These are phyloP conservation scores for Prionailurus bengalensis DNA, from an alignment of 2,113 vertebrate species.

Conservation along the genomic window DNA sequence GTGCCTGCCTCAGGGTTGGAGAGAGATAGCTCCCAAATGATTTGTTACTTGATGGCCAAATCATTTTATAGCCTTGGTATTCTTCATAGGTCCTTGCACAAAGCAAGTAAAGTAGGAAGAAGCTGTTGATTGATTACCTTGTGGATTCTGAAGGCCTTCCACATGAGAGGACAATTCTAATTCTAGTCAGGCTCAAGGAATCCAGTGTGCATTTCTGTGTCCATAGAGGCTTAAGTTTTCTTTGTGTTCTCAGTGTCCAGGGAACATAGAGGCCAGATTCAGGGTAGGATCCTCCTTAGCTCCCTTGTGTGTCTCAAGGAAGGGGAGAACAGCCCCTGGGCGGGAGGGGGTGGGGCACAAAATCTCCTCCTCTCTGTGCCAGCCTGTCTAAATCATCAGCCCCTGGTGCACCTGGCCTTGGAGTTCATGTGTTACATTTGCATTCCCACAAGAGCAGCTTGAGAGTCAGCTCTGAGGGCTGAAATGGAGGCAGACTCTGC, in stretches of 20 bases:
- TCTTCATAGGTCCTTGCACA: background rate
- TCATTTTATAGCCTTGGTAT: background rate
- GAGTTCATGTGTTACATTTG: background rate
- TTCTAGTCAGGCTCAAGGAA: background rate
- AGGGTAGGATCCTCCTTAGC: background rate
- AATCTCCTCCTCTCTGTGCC: background rate
- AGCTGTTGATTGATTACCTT: background rate
- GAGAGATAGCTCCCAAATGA: background rate
- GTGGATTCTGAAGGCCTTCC: background rate
- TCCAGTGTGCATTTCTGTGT: background rate
- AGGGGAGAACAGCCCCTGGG: background rate
- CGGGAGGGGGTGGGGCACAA: background rate
- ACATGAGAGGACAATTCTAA: background rate
- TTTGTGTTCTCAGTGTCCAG: background rate
- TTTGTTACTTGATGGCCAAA: background rate
- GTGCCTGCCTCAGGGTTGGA: background rate
- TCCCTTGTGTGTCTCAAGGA: background rate
- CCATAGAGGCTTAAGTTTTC: background rate
- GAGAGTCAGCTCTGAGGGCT: background rate
- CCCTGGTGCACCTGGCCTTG: background rate
- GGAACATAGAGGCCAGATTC: background rate
- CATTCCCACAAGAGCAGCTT: background rate
- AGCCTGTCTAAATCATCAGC: background rate
- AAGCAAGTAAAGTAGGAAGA: background rate
- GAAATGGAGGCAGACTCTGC: background rate